Evolutionary conservation across 2,113 vertebrate species (phyloP).

Genomic region (Montifringilla adamsi): DNA sequence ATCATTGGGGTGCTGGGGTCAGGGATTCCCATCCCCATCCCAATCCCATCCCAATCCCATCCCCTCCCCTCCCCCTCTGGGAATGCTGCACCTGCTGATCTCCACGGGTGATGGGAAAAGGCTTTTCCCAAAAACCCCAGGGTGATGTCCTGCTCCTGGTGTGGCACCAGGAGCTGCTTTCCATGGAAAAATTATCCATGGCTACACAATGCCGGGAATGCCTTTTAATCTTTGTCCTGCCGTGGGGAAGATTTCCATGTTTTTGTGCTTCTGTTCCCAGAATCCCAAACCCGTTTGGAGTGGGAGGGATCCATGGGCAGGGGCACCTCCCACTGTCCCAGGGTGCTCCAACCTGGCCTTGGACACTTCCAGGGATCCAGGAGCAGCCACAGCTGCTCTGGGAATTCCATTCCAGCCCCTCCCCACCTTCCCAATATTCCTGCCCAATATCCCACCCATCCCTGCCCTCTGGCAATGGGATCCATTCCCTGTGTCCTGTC

Average conservation of each 20-base stretch:
- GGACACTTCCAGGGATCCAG: too few species aligned
- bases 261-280: neutral
- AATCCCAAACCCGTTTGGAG: neutral
- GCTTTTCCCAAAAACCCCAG: neutral
- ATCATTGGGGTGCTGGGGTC: neutral
- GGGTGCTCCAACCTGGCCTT: too few species aligned
- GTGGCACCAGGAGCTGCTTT: neutral
- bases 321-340: neutral
- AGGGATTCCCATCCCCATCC: neutral
- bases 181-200: neutral
- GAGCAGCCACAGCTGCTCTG: too few species aligned
- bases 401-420: too few species aligned
- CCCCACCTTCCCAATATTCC: too few species aligned
- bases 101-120: neutral
- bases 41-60: neutral
- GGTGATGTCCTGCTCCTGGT: neutral
- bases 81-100: neutral
- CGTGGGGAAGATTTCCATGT: rapidly evolving
- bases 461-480: neutral
- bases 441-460: neutral
- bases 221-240: neutral
- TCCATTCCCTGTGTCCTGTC: neutral
- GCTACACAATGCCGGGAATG: rapidly evolving
- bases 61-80: neutral
- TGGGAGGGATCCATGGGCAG: neutral